phyloP scores from a whole-genome alignment of 2,113 vertebrate genomes.

The Callipepla squamata region DNA sequence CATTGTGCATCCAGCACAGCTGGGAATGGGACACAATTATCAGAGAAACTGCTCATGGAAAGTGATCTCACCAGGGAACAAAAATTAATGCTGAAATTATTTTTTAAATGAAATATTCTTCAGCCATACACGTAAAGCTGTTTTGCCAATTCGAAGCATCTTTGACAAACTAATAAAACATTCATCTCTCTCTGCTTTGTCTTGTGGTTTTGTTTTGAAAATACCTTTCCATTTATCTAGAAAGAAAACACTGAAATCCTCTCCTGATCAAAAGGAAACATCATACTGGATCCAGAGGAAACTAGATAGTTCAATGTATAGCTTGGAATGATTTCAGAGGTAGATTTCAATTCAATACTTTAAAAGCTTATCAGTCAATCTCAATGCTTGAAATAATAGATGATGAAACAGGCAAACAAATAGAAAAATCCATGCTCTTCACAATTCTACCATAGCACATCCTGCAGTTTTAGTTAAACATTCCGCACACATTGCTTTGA shows the following conservation, averaged over 20 bases:
- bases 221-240: not conserved
- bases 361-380: not conserved
- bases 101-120: not conserved
- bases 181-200: not conserved
- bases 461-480: not conserved
- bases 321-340: not conserved
- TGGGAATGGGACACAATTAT: not conserved
- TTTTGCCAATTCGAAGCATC: not conserved
- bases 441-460: not conserved
- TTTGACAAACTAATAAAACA: not conserved
- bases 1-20: rapidly evolving
- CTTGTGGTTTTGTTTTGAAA: not conserved
- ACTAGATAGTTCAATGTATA: not conserved
- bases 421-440: not conserved
- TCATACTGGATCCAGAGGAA: not conserved
- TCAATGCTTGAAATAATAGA: not conserved
- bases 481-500: not conserved
- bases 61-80: not conserved
- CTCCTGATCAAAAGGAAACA: not conserved
- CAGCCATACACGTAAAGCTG: rapidly evolving
- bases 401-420: not conserved
- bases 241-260: not conserved
- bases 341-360: not conserved
- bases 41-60: not conserved
- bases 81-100: not conserved